These are phyloP conservation scores for Chlorodrepanis virens DNA, from an alignment of 2,113 vertebrate species.

Conservation along the genomic window DNA sequence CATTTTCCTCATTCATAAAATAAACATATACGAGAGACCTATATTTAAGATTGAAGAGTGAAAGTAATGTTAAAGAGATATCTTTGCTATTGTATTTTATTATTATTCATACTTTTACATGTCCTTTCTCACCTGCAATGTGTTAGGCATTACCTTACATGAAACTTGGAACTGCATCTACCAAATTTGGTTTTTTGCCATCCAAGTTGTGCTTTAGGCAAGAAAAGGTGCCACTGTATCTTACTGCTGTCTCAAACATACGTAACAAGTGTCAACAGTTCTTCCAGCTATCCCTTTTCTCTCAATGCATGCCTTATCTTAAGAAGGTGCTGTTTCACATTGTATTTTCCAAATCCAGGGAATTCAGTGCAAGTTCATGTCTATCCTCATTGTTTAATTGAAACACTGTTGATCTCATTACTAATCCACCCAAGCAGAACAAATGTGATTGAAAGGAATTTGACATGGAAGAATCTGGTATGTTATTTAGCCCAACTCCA, in stretches of 20 bases:
- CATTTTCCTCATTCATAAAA: not conserved
- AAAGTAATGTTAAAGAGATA: not conserved
- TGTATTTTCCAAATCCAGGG: not conserved
- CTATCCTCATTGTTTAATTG: not conserved
- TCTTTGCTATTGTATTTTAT: not conserved
- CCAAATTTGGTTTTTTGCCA: not conserved
- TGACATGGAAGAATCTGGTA: not conserved
- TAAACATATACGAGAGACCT: not conserved
- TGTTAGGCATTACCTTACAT: not conserved
- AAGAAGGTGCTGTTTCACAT: not conserved
- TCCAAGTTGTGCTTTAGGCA: not conserved
- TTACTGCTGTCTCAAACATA: not conserved
- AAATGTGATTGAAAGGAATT: slow-evolving; percentile 19
- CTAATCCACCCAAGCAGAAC: not conserved
- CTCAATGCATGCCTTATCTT: not conserved
- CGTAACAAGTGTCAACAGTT: not conserved
- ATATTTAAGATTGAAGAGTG: not conserved
- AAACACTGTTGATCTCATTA: not conserved
- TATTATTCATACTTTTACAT: not conserved
- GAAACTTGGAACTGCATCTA: not conserved
- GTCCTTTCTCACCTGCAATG: not conserved
- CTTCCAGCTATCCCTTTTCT: not conserved
- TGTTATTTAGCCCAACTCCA: not conserved
- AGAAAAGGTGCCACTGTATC: not conserved
- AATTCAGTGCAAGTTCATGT: not conserved